Evolutionary conservation across 2,888 invertebrate genomes (phyloP).

Genomic region (Trilocha varians): DNA sequence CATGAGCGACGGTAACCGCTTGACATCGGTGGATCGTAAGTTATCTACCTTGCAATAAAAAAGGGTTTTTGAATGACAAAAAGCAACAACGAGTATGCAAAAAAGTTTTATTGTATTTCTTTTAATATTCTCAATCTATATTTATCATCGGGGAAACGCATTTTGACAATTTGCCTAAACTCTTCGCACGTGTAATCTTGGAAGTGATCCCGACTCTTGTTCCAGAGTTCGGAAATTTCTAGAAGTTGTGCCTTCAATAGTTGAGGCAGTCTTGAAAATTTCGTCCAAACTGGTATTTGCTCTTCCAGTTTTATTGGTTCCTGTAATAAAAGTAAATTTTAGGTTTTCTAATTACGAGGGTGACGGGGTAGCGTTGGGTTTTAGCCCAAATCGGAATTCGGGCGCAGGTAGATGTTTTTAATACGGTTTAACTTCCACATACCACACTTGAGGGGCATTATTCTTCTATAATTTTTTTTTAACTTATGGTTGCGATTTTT

Average conservation of each 20-base stretch:
- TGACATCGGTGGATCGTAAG: no score
- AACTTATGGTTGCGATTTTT: no score
- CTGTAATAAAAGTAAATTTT: conserved; percentile 26
- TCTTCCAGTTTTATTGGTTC: conserved; percentile 40
- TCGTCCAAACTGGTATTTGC: conserved; percentile 47
- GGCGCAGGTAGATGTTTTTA: no score
- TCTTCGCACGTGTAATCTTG: conserved; percentile 53
- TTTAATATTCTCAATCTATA: conserved; percentile 56
- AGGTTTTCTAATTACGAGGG: neutral
- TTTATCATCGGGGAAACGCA: conserved; percentile 58
- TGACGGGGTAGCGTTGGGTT: neutral
- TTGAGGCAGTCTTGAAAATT: conserved; percentile 45
- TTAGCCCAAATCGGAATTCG: no score
- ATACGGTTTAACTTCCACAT: no score
- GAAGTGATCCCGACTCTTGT: conserved; percentile 25
- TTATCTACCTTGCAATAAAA: no score
- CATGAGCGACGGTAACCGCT: no score
- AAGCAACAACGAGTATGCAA: neutral
- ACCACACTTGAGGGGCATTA: no score
- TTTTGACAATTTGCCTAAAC: conserved; percentile 55
- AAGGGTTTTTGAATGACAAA: no score
- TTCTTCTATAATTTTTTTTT: no score
- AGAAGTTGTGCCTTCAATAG: conserved; percentile 51
- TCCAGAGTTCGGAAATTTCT: conserved; percentile 53
- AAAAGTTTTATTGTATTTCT: conserved; percentile 50